Conservation (phyloP, 2,113 vertebrate genomes). For the Eulemur macaco region DNA sequence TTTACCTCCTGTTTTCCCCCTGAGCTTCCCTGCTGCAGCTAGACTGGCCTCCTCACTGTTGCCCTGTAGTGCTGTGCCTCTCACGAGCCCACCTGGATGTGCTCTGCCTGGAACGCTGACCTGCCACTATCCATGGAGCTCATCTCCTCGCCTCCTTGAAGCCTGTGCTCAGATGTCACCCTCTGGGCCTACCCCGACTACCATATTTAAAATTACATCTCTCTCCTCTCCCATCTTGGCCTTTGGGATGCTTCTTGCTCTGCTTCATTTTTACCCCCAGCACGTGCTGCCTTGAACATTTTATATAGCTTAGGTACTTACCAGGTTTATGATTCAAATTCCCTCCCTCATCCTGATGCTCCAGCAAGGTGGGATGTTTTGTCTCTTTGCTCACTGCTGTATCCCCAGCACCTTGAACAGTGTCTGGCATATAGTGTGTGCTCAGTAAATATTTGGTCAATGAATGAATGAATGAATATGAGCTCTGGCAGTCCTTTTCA, state of each 20-base stretch:
- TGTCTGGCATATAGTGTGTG: background rate
- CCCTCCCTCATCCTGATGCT: background rate
- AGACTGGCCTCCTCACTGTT: background rate
- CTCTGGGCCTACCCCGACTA: background rate
- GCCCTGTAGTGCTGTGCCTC: rapidly evolving
- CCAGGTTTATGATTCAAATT: background rate
- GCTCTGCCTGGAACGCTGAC: background rate
- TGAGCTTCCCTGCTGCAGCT: background rate
- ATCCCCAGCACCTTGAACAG: background rate
- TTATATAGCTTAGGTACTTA: background rate
- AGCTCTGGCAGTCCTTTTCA: background rate
- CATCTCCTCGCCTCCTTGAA: background rate
- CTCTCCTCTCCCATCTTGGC: background rate
- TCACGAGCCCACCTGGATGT: too few relatives aligned
- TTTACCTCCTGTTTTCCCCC: background rate
- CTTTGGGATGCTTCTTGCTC: background rate
- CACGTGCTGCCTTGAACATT: background rate
- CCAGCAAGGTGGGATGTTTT: background rate
- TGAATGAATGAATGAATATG: background rate
- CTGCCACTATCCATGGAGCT: background rate
- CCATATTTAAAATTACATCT: background rate
- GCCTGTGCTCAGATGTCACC: background rate
- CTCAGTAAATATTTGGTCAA: background rate
- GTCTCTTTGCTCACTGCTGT: background rate
- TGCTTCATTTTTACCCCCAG: background rate